A percentile compares a stretch with the other conserved stretches of the same genome.
These are phyloP conservation scores for Lordiphosa andalusiaca DNA, from an alignment of 2,888 invertebrate species.

Conservation along the genomic window DNA sequence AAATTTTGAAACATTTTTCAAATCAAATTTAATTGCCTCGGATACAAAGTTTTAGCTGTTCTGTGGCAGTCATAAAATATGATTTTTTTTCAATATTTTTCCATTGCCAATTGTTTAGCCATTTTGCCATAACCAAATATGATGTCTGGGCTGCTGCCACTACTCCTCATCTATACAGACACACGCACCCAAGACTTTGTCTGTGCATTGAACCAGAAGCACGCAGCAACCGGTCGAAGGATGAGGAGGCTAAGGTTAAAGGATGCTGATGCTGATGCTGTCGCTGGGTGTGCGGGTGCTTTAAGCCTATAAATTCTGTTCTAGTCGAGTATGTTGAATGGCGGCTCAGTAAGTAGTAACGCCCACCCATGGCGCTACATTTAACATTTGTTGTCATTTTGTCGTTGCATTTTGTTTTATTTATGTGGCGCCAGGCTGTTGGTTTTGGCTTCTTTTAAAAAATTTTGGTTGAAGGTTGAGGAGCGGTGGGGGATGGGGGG, in stretches of 20 bases:
- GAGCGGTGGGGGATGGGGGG: too few species aligned
- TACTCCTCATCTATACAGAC: slow-evolving; percentile 7
- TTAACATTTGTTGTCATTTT: slow-evolving; percentile 58
- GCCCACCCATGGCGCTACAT: slow-evolving; percentile 44
- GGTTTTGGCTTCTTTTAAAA: too few species aligned
- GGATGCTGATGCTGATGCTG: not conserved
- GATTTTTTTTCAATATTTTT: too few species aligned
- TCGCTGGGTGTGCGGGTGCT: not conserved
- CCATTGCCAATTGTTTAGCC: too few species aligned
- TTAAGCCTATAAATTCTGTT: slow-evolving; percentile 43
- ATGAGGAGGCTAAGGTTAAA: not conserved
- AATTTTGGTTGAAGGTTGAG: too few species aligned
- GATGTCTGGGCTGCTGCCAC: not conserved
- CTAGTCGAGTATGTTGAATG: slow-evolving; percentile 20
- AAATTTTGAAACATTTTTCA: slow-evolving; percentile 43
- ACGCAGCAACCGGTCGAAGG: too few species aligned
- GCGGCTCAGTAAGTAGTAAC: slow-evolving; percentile 25
- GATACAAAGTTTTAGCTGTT: too few species aligned
- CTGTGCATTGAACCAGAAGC: slow-evolving; percentile 46
- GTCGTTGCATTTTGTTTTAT: slow-evolving; percentile 62
- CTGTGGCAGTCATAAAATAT: not conserved
- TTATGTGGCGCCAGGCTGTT: slow-evolving; percentile 71
- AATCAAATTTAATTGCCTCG: slow-evolving; percentile 23
- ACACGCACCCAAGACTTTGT: slow-evolving; percentile 20
- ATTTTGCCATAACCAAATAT: slow-evolving; percentile 6